phyloP scores from a whole-genome alignment of 2,888 invertebrate species.

The Agrochola litura region DNA sequence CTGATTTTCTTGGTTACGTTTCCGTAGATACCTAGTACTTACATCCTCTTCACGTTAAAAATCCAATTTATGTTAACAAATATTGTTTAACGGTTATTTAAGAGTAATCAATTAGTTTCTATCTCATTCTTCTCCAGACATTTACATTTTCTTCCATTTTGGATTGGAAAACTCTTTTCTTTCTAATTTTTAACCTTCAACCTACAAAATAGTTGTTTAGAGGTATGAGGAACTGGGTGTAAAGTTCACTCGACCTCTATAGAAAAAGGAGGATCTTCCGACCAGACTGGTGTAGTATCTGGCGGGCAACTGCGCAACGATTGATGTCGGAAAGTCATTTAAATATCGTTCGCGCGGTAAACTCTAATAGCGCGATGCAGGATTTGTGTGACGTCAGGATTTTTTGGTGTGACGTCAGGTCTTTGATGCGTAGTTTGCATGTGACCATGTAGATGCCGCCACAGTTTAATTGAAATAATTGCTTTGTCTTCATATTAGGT shows the following conservation, averaged over 20 bases:
- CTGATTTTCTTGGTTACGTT: neutral
- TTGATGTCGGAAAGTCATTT: too few species aligned
- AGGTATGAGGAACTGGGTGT: too few species aligned
- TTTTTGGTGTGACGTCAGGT: too few species aligned
- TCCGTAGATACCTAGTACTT: neutral
- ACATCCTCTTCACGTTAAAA: neutral
- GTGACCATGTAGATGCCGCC: too few species aligned
- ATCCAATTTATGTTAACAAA: neutral
- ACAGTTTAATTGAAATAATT: neutral
- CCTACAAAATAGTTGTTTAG: neutral
- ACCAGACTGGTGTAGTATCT: too few species aligned
- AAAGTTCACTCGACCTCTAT: too few species aligned
- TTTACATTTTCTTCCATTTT: neutral
- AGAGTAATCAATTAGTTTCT: neutral
- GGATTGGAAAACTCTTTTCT: neutral
- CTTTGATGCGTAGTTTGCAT: too few species aligned
- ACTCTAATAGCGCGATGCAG: too few species aligned
- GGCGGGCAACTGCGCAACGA: too few species aligned
- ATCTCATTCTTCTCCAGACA: neutral
- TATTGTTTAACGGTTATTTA: neutral
- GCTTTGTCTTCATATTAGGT: neutral
- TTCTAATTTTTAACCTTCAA: neutral
- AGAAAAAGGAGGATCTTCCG: too few species aligned
- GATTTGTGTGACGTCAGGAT: too few species aligned
- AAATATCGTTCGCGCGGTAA: too few species aligned